phyloP scores from a whole-genome alignment of 2,888 invertebrate genomes.

The Hypomecis punctinalis region DNA sequence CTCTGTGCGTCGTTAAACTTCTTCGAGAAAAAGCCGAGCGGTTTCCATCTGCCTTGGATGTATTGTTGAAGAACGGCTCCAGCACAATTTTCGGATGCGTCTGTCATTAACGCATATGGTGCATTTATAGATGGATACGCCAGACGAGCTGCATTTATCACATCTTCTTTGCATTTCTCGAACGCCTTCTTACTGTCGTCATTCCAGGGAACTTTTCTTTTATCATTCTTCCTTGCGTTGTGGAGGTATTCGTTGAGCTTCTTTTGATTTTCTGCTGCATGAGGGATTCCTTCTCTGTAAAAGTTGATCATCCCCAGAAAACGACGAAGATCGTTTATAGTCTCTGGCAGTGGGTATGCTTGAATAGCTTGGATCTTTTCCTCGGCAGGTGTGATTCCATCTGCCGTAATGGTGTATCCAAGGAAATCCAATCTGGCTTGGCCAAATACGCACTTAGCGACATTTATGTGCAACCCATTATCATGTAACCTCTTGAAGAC shows the following conservation, averaged over 20 bases:
- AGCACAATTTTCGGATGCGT: no score
- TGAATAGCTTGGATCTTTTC: no score
- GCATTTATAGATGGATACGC: no score
- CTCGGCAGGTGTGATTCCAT: background rate
- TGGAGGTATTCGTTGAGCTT: slow-evolving; percentile 2
- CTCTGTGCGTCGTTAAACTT: no score
- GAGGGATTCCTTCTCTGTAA: no score
- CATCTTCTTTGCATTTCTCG: background rate
- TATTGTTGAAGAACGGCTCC: no score
- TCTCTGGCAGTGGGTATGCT: no score
- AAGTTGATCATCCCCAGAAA: no score
- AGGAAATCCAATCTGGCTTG: background rate
- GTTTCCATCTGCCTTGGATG: no score
- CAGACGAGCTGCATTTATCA: background rate
- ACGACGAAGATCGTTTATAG: no score
- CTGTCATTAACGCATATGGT: no score
- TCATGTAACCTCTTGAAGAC: slow-evolving; percentile 1
- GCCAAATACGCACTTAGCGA: slow-evolving; percentile 2
- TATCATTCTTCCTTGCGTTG: background rate
- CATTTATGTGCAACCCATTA: background rate
- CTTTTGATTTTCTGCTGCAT: slow-evolving; percentile 2
- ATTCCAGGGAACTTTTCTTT: background rate
- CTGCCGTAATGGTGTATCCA: background rate
- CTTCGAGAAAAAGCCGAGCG: no score
- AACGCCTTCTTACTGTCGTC: background rate